Base-by-base conservation (phyloP, 2,113 vertebrate genomes). In the Excalfactoria chinensis region DNA sequence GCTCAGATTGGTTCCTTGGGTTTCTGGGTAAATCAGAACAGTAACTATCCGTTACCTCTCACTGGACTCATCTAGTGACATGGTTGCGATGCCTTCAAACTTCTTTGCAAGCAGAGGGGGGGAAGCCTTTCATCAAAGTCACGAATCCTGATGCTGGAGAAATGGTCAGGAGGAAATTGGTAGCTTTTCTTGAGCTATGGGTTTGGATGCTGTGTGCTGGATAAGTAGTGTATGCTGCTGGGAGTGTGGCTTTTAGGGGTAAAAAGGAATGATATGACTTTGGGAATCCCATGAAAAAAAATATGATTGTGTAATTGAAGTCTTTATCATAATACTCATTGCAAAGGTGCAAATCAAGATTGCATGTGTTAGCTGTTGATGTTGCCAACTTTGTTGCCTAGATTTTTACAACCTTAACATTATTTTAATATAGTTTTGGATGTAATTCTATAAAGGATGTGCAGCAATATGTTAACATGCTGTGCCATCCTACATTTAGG, bases 351-450 rank as follows among this genome's bases (percentile, higher is more conserved):
- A 93, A 96, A 91, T 88, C 76, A 74, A 66, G 72, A 83, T 75
- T 91, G 66, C 11, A 0, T 71, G 30, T 49, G 60, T 18, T 28
- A 43, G 60, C 48, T 66, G 62, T 89, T 95, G 82, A 76, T 83
- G 66, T 88, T 96, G 95, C 94, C 95, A 96, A 93, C 85, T 95
- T 95, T 95, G 91, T 92, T 93, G 91, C 82, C 58, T 93, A 49
- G 82, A 53, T 93, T 96, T 96, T 96, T 95, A 94, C 89, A 96
- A 96, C 91, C 87, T 95, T 95, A 86, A 78, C 0, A 18, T 95
- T 96, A 51, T 93, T 96, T 96, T 93, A 94, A 93, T 95, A 94
- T 86, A 95, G 94, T 41, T 94, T 96, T 95, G 93, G 94, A 95
- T 90, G 76, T 77, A 75, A 4, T 95, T 96, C 95, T 87, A 2